phyloP scores from a whole-genome alignment of 2,888 invertebrate genomes.

The Vannuccia rotundouncinata region DNA sequence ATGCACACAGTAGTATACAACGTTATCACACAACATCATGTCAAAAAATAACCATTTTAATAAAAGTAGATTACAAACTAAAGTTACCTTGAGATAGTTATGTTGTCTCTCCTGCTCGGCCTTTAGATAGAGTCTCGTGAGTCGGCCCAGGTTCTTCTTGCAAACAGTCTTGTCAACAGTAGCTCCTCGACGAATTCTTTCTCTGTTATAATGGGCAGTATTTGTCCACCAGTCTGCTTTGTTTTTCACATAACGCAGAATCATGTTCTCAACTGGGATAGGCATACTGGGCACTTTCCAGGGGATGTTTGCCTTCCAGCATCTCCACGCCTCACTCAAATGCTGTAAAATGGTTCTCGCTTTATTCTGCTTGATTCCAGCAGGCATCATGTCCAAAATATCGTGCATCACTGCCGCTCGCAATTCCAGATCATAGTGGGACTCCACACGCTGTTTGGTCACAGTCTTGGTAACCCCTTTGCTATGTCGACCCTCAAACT shows the following conservation, averaged over 20 bases:
- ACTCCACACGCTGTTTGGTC: constrained; percentile 97
- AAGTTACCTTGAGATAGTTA: constrained; percentile 79
- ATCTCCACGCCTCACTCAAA: constrained; percentile 96
- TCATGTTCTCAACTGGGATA: constrained; percentile 99
- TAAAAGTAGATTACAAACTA: background rate
- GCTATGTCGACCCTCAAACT: constrained; percentile 97
- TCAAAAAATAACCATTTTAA: background rate
- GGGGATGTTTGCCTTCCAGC: constrained; percentile 98
- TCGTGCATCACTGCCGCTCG: constrained; percentile 87
- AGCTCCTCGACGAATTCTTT: constrained; percentile 94
- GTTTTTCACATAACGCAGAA: constrained; percentile 96
- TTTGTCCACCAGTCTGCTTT: constrained; percentile 99
- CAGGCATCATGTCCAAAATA: constrained; percentile 99
- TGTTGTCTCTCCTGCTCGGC: constrained; percentile 97
- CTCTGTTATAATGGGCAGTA: constrained; percentile 97
- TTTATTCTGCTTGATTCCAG: constrained; percentile 99
- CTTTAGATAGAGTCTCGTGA: constrained; percentile 90
- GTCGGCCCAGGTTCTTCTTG: constrained; percentile 96
- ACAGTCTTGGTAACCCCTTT: constrained; percentile 99
- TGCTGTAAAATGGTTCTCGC: constrained; percentile 97
- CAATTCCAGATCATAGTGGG: constrained; percentile 96
- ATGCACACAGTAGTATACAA: no score
- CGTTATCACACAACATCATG: background rate
- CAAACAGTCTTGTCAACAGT: constrained; percentile 98
- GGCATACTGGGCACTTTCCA: constrained; percentile 99